Evolutionary conservation across 2,113 vertebrate species (phyloP).

Genomic region (Caranx ignobilis): DNA sequence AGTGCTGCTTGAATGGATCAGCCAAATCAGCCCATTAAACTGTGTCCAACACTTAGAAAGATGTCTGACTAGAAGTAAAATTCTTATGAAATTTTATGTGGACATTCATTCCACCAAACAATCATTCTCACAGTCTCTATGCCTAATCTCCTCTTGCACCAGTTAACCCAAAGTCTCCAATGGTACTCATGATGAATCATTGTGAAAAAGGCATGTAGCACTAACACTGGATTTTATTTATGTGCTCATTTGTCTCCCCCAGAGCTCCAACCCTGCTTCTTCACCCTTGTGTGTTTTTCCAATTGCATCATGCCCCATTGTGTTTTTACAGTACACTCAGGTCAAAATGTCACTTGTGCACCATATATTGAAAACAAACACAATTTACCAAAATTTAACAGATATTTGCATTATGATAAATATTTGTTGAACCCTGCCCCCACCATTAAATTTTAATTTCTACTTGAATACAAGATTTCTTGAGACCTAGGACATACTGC

Average conservation of each 20-base stretch:
- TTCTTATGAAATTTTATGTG: background rate
- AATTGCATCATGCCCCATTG: background rate
- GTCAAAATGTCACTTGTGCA: background rate
- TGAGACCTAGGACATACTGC: no score
- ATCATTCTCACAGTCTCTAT: background rate
- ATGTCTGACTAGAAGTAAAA: background rate
- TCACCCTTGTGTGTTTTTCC: background rate
- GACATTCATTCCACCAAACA: background rate
- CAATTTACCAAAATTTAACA: no score
- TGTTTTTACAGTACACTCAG: no score
- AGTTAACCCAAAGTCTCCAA: background rate
- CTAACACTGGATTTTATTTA: background rate
- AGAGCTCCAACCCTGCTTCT: background rate
- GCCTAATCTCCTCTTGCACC: background rate
- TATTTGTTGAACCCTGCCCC: background rate
- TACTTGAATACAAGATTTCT: no score
- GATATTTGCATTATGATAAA: background rate
- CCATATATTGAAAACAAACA: background rate
- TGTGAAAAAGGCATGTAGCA: background rate
- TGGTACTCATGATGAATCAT: background rate
- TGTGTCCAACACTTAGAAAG: background rate
- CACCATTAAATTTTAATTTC: no score
- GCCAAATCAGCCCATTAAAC: conserved; percentile 48
- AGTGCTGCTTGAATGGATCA: conserved; percentile 32
- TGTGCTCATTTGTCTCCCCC: background rate